phyloP scores from a whole-genome alignment of 2,113 vertebrate species.

The Ia io region DNA sequence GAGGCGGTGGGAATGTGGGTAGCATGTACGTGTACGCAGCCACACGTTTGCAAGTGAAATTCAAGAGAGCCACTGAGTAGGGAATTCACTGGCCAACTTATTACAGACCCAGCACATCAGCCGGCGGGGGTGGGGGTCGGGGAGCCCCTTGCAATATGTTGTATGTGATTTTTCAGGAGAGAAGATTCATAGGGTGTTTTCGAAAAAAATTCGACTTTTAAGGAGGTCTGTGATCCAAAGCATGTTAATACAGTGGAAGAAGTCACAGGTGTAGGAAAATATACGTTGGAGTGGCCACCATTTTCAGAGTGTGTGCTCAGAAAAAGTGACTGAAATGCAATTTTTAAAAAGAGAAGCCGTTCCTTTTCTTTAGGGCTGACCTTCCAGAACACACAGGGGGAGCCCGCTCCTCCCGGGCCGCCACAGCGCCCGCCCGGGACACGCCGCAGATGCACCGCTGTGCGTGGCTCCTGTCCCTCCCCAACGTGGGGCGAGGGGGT shows the following conservation, averaged over 20 bases:
- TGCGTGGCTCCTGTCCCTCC: background rate
- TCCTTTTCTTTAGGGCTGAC: background rate
- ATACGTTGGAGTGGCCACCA: background rate
- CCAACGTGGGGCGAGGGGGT: background rate
- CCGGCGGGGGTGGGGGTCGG: too few relatives aligned
- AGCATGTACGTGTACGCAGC: background rate
- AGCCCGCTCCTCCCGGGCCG: accelerated
- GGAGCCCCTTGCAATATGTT: too few relatives aligned
- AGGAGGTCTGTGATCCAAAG: background rate
- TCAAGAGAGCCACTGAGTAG: background rate
- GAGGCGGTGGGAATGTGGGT: too few relatives aligned
- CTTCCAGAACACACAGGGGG: accelerated
- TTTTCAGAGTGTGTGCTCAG: background rate
- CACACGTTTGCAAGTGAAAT: too few relatives aligned
- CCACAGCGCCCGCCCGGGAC: too few relatives aligned
- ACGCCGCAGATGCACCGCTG: background rate
- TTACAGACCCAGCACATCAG: too few relatives aligned
- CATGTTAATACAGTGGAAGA: background rate
- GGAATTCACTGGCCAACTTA: background rate
- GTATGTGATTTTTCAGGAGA: background rate
- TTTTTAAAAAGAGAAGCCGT: background rate
- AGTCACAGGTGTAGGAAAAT: background rate
- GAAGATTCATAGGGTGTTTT: background rate
- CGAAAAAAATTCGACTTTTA: background rate
- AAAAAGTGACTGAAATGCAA: background rate